Evolutionary conservation across 2,888 invertebrate genomes (phyloP).

Genomic region (Orchestes rusci): DNA sequence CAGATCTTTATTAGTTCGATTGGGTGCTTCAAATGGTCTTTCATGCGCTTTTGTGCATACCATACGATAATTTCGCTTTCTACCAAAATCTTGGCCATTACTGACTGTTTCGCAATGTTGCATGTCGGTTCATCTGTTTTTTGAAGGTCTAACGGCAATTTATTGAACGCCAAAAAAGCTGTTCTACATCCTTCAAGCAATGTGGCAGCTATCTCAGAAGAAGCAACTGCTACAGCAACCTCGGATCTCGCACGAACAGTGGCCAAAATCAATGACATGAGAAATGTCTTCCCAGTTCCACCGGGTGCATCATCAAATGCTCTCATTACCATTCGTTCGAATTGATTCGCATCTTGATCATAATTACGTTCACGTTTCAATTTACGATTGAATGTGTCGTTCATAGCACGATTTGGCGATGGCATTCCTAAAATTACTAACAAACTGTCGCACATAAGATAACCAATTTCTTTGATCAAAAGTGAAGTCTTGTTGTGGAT

Average conservation of each 20-base stretch:
- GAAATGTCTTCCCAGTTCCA: constrained; percentile 2
- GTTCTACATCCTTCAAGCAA: not conserved
- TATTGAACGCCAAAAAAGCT: not conserved
- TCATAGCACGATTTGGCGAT: constrained; percentile 2
- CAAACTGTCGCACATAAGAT: constrained; percentile 1
- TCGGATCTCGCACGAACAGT: constrained; percentile 1
- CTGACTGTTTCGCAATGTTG: not conserved
- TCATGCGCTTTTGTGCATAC: constrained; percentile 2
- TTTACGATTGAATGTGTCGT: not conserved
- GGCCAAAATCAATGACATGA: constrained; percentile 1
- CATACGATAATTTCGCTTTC: constrained; percentile 1
- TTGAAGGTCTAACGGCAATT: not conserved
- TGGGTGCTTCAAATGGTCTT: not conserved
- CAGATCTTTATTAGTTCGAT: not conserved
- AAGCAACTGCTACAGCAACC: constrained; percentile 1
- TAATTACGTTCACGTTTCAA: constrained; percentile 1
- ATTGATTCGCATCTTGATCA: not conserved
- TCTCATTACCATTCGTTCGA: constrained; percentile 1
- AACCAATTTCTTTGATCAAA: constrained; percentile 1
- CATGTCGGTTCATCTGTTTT: not conserved
- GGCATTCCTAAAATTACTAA: constrained; percentile 2
- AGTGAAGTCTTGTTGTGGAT: not conserved
- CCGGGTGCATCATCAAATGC: constrained; percentile 2
- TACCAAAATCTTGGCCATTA: constrained; percentile 9
- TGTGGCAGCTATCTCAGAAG: constrained; percentile 2